Base-by-base conservation (phyloP, 2,797 vertebrate genomes). In the Sorex maritimensis region DNA sequence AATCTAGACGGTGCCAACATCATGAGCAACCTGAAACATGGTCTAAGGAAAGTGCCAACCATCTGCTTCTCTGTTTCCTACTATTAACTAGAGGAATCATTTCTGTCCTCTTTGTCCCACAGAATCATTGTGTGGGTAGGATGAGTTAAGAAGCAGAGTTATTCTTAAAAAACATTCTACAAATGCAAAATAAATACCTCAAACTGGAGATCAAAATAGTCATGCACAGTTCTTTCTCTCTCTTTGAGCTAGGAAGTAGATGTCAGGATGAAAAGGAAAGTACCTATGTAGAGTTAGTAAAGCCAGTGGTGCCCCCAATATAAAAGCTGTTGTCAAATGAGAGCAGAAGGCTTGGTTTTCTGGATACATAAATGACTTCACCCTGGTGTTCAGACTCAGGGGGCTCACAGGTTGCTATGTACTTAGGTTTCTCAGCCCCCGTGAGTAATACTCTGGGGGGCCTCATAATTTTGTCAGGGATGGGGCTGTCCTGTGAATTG, bases 161-260 rank as follows among this genome's bases (percentile, higher is more conserved):
- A 58, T 58, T 55, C 86, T 94, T 49, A n/a, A 0, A 83, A 83
- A 58, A 55, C 82, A 58, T 61, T 88, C 78, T 91, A 83, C 67
- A 79, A 88, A 74, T 61, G 24, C 28, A 74, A 84, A 63, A 46
- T 23, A 28, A n/a, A 67, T 34, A 67, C 15, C 79, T 84, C 79
- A 83, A 88, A 55, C 24, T 38, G 67, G 74, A 79, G 46, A 88
- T 79, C n/a, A 49, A 84, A 88, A 91, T 55, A 84, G 6, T 24
- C 28, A n/a, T 73, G 79, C 38, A 94, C 82, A 87, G 44, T 19
- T 85, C 6, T 71, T 10, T 28, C 24, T 72, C 28, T 80, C 78
- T 78, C 49, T 24, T 72, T 6, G 55, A 72, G 41, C 17, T 71
- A 81, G 28, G 61, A 91, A 30, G 46, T 58, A 80, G 26, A 30